Conservation (phyloP, 2,113 vertebrate species). For the Poecilia latipinna region DNA sequence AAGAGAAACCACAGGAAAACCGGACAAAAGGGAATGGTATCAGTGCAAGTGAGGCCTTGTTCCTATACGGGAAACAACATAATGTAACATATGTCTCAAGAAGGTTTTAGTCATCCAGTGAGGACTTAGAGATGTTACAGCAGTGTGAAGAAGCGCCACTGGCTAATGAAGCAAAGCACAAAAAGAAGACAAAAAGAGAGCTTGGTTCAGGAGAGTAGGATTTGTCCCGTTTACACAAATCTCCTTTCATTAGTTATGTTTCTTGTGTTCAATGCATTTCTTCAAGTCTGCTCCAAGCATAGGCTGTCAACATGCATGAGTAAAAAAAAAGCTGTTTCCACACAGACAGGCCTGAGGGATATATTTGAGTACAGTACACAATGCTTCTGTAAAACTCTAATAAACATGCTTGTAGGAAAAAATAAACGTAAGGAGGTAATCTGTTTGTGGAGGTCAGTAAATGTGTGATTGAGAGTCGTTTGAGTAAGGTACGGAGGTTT, state of each 20-base stretch:
- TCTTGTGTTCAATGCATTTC: slow-evolving; percentile 56
- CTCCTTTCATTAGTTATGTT: slow-evolving; percentile 76
- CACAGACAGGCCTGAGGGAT: slow-evolving; percentile 56
- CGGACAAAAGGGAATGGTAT: slow-evolving; percentile 28
- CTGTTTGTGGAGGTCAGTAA: slow-evolving; percentile 25
- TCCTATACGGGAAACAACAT: slow-evolving; percentile 46
- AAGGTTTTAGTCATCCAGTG: slow-evolving; percentile 49
- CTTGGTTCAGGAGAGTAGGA: slow-evolving; percentile 23
- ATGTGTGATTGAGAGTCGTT: slow-evolving; percentile 13
- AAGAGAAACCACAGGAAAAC: slow-evolving; percentile 37
- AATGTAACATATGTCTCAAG: slow-evolving; percentile 39
- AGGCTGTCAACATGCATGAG: slow-evolving; percentile 70
- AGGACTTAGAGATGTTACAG: slow-evolving; percentile 54
- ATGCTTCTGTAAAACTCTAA: slow-evolving; percentile 25
- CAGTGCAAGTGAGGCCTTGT: slow-evolving; percentile 41
- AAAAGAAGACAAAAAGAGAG: slow-evolving; percentile 45
- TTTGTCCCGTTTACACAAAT: slow-evolving; percentile 48
- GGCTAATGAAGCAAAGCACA: slow-evolving; percentile 71
- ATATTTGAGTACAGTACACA: slow-evolving; percentile 44
- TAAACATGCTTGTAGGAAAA: slow-evolving; percentile 23
- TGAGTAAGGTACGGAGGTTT: neutral
- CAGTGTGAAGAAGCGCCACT: slow-evolving; percentile 63
- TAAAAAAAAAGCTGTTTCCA: slow-evolving; percentile 62
- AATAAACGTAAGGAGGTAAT: neutral
- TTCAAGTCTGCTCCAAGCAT: slow-evolving; percentile 66